Evolutionary conservation across 2,113 vertebrate species (phyloP), one percentile per base, ranked within the genome.

Genomic region (Nibea albiflora): DNA sequence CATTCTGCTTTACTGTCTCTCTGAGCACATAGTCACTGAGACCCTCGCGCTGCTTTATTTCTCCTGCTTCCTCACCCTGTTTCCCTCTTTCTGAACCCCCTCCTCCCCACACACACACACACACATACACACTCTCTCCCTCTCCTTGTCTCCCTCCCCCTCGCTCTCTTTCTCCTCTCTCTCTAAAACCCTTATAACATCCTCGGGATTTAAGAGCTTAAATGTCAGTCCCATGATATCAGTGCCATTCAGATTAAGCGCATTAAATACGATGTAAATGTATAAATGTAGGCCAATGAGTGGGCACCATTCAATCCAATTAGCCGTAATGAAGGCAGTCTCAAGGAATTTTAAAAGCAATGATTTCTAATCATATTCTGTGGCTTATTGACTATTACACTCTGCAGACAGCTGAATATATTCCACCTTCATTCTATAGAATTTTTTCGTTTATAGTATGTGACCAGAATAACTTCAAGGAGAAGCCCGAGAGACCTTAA

Each of bases 211-310:
- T 90, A 90, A 83, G 80, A 89, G 94, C 92, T 95, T 95, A 94
- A 94, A 94, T 93, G 91, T 88, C 92, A 93, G 84, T 92, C 91
- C 90, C 86, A 90, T 93, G 92, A 93, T 94, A 95, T 94, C 92
- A 91, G 85, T 90, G 90, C 88, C 92, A 92, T 88, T 94, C 81
- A 85, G 88, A 92, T 92, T 94, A 93, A 94, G 92, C 86, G 39
- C 86, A 86, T 93, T 93, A 90, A 94, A 92, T 90, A 87, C 86
- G 81, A 90, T 91, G 89, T 91, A 89, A 93, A 93, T 87, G 90
- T 77, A 84, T 88, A 89, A 89, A 94, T 92, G 91, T 92, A 88
- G 92, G 93, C 91, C 93, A 93, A 86, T 85, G 90, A 94, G 92
- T 89, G 92, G 92, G 91, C 91, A 84, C 81, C 72, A 39, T 83